Evolutionary conservation across 1,140 invertebrate genomes (phyloP).

Genomic region (Camponotus pennsylvanicus): DNA sequence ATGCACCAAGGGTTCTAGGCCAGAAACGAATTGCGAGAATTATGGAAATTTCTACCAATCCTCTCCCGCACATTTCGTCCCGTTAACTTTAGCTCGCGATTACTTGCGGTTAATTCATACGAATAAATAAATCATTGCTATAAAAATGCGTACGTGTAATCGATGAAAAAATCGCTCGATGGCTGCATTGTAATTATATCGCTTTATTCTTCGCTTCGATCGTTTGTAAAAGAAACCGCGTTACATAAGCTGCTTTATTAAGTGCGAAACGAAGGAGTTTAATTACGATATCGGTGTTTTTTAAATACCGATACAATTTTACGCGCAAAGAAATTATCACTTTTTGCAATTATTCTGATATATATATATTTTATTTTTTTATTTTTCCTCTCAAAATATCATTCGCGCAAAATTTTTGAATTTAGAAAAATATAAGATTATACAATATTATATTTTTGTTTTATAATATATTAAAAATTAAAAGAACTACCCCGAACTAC

Average conservation of each 20-base stretch:
- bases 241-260: neutral
- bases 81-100: constrained; percentile 25
- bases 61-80: neutral
- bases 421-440: neutral
- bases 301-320: neutral
- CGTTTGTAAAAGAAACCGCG: neutral
- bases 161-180: neutral
- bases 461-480: no score
- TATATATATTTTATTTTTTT: neutral
- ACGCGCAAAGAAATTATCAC: neutral
- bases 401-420: neutral
- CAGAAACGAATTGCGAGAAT: constrained; percentile 64
- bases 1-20: constrained; percentile 21
- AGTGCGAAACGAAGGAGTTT: neutral
- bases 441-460: neutral
- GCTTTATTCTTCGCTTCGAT: constrained; percentile 14
- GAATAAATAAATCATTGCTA: neutral
- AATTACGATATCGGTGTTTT: neutral
- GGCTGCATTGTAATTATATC: constrained; percentile 14
- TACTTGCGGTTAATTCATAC: constrained; percentile 30
- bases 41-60: constrained; percentile 58
- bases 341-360: neutral
- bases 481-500: neutral
- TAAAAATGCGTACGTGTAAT: constrained; percentile 8
- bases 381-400: neutral